Evolutionary conservation across 2,797 vertebrate species (phyloP), one percentile per base, ranked within the genome.

Genomic region (Poecilia wingei): DNA sequence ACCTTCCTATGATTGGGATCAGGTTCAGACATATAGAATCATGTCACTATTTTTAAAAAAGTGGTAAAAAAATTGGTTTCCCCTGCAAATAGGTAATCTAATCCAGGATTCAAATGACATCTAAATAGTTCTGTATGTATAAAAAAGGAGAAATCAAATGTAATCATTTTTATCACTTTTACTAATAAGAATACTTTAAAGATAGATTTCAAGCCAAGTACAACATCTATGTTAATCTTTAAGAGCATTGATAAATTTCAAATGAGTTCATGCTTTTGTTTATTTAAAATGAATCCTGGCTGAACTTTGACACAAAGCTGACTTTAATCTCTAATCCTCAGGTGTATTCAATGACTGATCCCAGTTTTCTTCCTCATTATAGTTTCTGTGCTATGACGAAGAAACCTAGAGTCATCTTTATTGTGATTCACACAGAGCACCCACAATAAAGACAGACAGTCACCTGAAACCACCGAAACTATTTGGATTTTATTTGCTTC

Each of bases 161-260:
- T 18, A 0, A 31, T 59, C 55, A 36, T 53, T 49, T 61, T 75
- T 2, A 46, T 64, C 74, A 22, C 75, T 36, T 70, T 45, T 79
- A 72, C 20, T 68, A 18, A 82, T 18, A 25, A 20, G 71, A 83
- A 61, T 5, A 59, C 9, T 53, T 25, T 10, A 51, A 51, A 22
- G 49, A 22, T 51, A 51, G 49, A 51, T 20, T 51, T 51, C 49
- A 51, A 51, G 49, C 6, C 20, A 22, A 51, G 20, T 51, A 53
- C 51, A 53, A 25, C 51, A 53, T 53, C 22, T 53, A 8, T 53
- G 22, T 3, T 53, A 53, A 53, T 53, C 51, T 53, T 9, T 25
- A 10, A 25, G 25, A 25, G 55, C 80, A 57, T 76, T 86, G 59
- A 88, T 84, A 70, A 70, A n/a, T 75, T 74, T 53, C 41, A 51